Conservation (phyloP, 2,888 invertebrate genomes). For the Orgyia antiqua region DNA sequence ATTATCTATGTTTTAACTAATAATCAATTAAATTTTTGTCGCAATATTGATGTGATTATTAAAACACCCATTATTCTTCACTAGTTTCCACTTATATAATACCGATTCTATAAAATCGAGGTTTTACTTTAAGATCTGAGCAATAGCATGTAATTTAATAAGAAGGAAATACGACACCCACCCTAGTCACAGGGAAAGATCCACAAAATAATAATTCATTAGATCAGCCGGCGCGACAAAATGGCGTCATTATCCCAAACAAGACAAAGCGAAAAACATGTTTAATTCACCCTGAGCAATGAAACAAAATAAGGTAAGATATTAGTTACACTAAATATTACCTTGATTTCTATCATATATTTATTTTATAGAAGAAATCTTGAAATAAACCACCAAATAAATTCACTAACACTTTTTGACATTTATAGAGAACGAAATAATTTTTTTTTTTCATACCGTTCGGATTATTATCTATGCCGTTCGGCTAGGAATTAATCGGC, state of each 20-base stretch:
- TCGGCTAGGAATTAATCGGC: no score
- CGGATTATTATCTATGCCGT: no score
- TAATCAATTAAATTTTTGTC: constrained; percentile 1
- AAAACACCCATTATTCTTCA: constrained; percentile 25
- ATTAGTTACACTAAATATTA: constrained; percentile 16
- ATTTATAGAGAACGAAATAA: constrained; percentile 49
- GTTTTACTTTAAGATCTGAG: constrained; percentile 20
- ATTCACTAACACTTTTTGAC: constrained; percentile 66
- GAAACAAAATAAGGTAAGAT: constrained; percentile 2
- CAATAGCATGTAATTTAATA: constrained; percentile 20
- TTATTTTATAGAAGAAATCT: constrained; percentile 46
- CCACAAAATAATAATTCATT: constrained; percentile 56
- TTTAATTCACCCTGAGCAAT: constrained; percentile 8
- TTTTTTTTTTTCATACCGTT: constrained; percentile 29
- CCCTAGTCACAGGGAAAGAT: constrained; percentile 40
- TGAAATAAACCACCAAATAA: constrained; percentile 55
- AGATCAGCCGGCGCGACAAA: constrained; percentile 77
- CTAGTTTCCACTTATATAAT: constrained; percentile 26
- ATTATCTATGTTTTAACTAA: no score
- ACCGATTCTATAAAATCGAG: constrained; percentile 6
- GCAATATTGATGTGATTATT: constrained; percentile 18
- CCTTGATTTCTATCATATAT: constrained; percentile 47
- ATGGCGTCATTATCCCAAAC: constrained; percentile 74
- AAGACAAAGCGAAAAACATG: constrained; percentile 47
- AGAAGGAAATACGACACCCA: constrained; percentile 32